Conservation (phyloP, 2,888 invertebrate genomes). For the Lamellibrachia satsuma region DNA sequence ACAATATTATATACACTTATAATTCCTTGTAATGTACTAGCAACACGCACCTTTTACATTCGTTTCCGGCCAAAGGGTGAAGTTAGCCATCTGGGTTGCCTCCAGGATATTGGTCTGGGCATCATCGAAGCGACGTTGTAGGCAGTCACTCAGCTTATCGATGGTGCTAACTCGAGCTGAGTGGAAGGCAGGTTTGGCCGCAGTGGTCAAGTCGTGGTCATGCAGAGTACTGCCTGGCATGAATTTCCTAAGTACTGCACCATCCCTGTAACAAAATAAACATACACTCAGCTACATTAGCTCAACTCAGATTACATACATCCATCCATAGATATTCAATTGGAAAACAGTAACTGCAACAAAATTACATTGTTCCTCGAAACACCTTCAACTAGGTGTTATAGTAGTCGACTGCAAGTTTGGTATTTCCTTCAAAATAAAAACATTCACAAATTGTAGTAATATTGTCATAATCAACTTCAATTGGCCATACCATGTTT, state of each 20-base stretch:
- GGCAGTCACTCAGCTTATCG: too few relatives aligned
- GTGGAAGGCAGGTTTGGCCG: too few relatives aligned
- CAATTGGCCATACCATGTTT: neutral
- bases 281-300: neutral
- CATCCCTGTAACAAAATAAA: neutral
- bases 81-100: too few relatives aligned
- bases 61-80: too few relatives aligned
- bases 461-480: neutral
- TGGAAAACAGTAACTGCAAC: neutral
- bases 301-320: neutral
- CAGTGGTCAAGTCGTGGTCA: neutral
- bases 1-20: too few relatives aligned
- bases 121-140: too few relatives aligned
- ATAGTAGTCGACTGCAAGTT: neutral
- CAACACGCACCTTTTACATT: too few relatives aligned
- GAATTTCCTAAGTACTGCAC: neutral
- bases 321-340: neutral
- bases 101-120: too few relatives aligned
- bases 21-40: too few relatives aligned
- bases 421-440: neutral
- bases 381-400: neutral
- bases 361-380: too few relatives aligned
- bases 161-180: too few relatives aligned
- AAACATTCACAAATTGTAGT: neutral
- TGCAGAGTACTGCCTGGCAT: neutral